Base-by-base conservation (phyloP, 2,113 vertebrate species). In the Platysteira castanea region DNA sequence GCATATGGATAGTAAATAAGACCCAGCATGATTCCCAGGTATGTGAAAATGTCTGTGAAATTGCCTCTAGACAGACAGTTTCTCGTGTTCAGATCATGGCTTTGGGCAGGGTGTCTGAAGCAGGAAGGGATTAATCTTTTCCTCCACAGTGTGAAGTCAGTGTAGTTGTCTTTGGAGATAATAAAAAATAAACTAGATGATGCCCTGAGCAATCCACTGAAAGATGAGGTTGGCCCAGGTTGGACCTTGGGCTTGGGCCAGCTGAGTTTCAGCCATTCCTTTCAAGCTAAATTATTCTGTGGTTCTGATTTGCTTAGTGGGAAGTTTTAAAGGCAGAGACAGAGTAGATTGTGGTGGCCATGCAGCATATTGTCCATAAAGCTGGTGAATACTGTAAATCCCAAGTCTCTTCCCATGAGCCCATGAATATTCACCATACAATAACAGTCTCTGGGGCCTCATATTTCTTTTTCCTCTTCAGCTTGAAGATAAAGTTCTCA, bases 401-500 rank as follows among this genome's bases (percentile, higher is more conserved):
- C 63, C 2, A 7, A 65, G 19, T 53, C 0, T 8, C 77, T 67
- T 81, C 52, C 46, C 24, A 1, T 1, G 4, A 53, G 60, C 50
- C 35, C 35, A 26, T 47, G 33, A 30, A 31, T 19, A 50, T n/a
- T 64, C 60, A 31, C n/a, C 3, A 4, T 37, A 23, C 47, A 42
- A 4, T 31, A 64, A 41, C 21, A 65, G 57, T 26, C 68, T 26
- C 46, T 41, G 46, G 33, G 81, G 37, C 41, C n/a, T 93, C 52
- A 5, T 35, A 3, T 19, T 87, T 69, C 8, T 78, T 77, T 92
- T 91, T 91, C n/a, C 87, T 37, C 64, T 84, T 69, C 93, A 99
- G 98, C 94, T 99, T 68, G 99, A 99, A 96, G 99, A 99, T 84
- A 99, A 99, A 76, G 98, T 99, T 74, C 98, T 99, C 35, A 98